A percentile compares a stretch with the other conserved stretches of the same genome.
These are phyloP conservation scores for Alethe diademata DNA, from an alignment of 2,113 vertebrate species.

Conservation along the genomic window DNA sequence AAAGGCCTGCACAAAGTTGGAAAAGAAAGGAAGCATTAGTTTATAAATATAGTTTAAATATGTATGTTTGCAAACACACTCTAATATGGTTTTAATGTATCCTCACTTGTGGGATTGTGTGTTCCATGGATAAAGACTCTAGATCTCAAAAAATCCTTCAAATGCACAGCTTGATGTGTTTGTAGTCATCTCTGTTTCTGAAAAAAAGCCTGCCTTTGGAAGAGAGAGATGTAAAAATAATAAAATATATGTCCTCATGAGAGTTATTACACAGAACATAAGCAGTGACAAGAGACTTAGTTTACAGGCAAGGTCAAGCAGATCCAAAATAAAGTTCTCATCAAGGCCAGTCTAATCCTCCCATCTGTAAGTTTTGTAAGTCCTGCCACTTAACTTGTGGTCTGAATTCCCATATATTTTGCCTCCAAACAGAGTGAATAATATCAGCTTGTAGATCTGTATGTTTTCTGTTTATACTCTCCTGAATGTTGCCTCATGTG, in stretches of 20 bases:
- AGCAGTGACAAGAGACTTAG: background rate
- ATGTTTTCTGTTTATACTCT: background rate
- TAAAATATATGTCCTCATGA: background rate
- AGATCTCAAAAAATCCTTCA: background rate
- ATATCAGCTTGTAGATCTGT: background rate
- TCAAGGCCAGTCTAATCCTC: background rate
- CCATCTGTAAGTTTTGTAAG: background rate
- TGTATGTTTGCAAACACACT: background rate
- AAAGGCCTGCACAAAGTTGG: background rate
- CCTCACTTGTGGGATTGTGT: background rate
- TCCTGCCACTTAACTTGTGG: background rate
- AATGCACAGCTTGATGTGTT: background rate
- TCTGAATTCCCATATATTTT: background rate
- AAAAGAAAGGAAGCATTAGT: background rate
- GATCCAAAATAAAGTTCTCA: background rate
- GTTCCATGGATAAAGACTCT: background rate
- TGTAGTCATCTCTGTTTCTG: background rate
- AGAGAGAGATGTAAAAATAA: background rate
- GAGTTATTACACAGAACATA: background rate
- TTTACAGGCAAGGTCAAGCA: background rate
- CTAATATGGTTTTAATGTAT: background rate
- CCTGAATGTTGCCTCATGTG: background rate
- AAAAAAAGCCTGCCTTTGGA: background rate
- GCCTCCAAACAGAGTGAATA: background rate
- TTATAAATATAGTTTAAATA: background rate